phyloP scores from a whole-genome alignment of 2,797 vertebrate genomes.

The Botia kubotai region DNA sequence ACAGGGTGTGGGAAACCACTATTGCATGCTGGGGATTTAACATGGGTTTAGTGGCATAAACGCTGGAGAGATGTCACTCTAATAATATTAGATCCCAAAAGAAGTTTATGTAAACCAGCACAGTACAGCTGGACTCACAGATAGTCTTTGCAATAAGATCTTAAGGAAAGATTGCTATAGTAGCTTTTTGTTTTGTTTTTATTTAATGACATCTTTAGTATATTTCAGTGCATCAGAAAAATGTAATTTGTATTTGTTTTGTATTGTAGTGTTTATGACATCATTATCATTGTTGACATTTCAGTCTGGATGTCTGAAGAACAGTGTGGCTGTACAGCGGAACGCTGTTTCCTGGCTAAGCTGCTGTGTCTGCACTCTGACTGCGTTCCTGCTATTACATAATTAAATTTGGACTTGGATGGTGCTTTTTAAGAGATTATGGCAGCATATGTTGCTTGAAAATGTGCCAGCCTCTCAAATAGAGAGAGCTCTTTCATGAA shows the following conservation, averaged over 20 bases:
- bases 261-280: constrained; percentile 24
- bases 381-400: constrained; percentile 96
- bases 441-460: constrained; percentile 96
- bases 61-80: constrained; percentile 17
- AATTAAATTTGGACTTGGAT: constrained; percentile 96
- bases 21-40: constrained; percentile 27
- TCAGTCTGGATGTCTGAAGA: constrained; percentile 32
- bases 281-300: constrained; percentile 34
- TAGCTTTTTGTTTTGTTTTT: neutral
- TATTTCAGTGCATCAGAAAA: neutral
- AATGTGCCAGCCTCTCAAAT: constrained; percentile 85
- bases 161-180: neutral
- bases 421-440: constrained; percentile 96
- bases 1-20: constrained; percentile 36
- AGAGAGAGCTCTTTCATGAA: constrained; percentile 75
- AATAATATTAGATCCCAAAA: constrained; percentile 22
- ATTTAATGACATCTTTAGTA: constrained; percentile 1
- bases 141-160: neutral
- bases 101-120: neutral
- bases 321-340: constrained; percentile 24
- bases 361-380: constrained; percentile 90
- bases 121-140: neutral
- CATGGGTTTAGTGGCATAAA: constrained; percentile 17
- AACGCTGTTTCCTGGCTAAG: constrained; percentile 70
- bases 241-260: neutral